Evolutionary conservation across 2,113 vertebrate genomes (phyloP).

Genomic region (Sinocyclocheilus grahami): DNA sequence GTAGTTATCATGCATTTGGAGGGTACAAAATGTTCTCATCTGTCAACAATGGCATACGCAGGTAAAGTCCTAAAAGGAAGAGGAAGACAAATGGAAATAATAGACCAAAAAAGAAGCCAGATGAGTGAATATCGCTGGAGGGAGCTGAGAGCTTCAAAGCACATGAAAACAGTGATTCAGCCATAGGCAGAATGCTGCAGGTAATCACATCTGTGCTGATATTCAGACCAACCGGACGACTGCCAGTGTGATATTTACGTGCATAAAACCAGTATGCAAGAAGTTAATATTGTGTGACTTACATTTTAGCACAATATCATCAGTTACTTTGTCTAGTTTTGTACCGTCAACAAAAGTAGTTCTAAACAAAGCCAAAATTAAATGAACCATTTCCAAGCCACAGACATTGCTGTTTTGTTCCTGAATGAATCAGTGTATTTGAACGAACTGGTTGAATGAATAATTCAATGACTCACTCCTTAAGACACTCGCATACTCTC

Average conservation of each 20-base stretch:
- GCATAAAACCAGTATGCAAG: background rate
- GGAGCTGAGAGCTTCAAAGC: conserved; percentile 6
- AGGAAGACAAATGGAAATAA: background rate
- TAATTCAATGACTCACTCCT: no score
- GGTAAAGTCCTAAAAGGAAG: background rate
- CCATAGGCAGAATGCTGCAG: background rate
- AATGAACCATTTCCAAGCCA: no score
- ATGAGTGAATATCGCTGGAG: background rate
- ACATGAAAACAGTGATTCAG: background rate
- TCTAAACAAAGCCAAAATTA: no score
- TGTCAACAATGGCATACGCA: background rate
- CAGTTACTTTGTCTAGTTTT: background rate
- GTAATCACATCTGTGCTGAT: conserved; percentile 19
- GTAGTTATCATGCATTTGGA: background rate
- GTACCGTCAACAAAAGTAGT: no score
- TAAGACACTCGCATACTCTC: no score
- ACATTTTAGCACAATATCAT: background rate
- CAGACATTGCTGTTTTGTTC: no score
- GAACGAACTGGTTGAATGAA: no score
- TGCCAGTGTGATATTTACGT: background rate
- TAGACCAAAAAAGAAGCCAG: background rate
- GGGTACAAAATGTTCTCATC: background rate
- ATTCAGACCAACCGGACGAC: background rate
- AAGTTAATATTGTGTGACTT: background rate
- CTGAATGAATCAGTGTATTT: no score